Evolutionary conservation across 2,113 vertebrate genomes (phyloP).

Genomic region (Hirundichthys speculiger): DNA sequence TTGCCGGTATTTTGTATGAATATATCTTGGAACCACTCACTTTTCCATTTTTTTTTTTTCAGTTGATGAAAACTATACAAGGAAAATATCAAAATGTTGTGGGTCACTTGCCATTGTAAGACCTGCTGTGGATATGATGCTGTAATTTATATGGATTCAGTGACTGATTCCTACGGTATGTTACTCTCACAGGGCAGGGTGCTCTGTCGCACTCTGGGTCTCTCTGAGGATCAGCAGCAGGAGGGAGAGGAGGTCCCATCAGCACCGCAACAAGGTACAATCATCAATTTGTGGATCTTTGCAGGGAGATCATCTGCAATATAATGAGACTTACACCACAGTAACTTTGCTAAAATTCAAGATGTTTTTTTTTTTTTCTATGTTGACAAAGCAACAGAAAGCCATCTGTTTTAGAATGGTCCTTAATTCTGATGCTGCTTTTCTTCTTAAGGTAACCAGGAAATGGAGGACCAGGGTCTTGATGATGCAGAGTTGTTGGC

Average conservation of each 20-base stretch:
- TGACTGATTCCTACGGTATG: background rate
- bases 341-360: too few species aligned
- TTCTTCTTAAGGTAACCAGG: slow-evolving; percentile 45
- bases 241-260: slow-evolving; percentile 22
- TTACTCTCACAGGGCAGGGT: slow-evolving; percentile 77
- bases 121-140: too few species aligned
- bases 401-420: background rate
- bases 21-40: background rate
- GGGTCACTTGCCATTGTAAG: too few species aligned
- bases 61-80: too few species aligned
- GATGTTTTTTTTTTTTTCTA: too few species aligned
- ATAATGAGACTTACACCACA: too few species aligned
- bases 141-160: too few species aligned
- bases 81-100: too few species aligned
- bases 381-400: background rate
- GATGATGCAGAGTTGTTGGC: slow-evolving; percentile 91
- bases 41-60: background rate
- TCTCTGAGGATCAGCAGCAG: slow-evolving; percentile 71
- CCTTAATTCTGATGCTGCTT: background rate
- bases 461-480: slow-evolving; percentile 72
- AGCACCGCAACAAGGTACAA: slow-evolving; percentile 51
- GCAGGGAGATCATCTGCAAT: too few species aligned
- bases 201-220: slow-evolving; percentile 86
- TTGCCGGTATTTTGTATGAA: background rate
- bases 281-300: background rate